Percentiles rank a stretch among this genome's conserved stretches.
Evolutionary conservation across 2,113 vertebrate species (phyloP).

Genomic region (Oxygymnocypris stewartii): DNA sequence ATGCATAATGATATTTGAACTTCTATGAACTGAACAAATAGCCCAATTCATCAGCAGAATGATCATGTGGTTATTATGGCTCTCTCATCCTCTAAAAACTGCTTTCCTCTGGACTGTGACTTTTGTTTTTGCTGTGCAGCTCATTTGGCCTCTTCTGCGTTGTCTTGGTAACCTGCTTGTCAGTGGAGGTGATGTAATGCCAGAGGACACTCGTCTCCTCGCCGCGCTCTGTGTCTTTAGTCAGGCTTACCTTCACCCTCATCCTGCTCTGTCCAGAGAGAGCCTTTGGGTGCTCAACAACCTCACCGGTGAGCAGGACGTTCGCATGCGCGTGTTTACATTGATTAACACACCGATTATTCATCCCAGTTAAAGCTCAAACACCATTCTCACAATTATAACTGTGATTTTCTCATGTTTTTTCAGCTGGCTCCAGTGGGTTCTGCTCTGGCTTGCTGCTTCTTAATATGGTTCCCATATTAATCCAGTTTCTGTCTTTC

Average conservation of each 20-base stretch:
- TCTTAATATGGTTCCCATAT: constrained; percentile 78
- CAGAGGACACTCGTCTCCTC: constrained; percentile 74
- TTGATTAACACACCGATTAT: not conserved
- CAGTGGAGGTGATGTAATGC: constrained; percentile 59
- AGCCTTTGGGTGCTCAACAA: constrained; percentile 93
- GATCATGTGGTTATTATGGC: not conserved
- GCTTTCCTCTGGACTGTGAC: not conserved
- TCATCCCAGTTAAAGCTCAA: not conserved
- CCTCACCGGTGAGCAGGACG: constrained; percentile 82
- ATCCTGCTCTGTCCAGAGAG: constrained; percentile 81
- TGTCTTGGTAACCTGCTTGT: constrained; percentile 87
- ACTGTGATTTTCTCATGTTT: not conserved
- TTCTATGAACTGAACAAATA: not conserved
- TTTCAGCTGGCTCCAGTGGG: constrained; percentile 75
- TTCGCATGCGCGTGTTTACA: not conserved
- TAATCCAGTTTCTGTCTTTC: constrained; percentile 82
- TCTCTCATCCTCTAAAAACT: constrained; percentile 7
- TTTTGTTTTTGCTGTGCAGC: constrained; percentile 65
- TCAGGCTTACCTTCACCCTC: constrained; percentile 75
- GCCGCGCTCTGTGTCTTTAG: constrained; percentile 81
- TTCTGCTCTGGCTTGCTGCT: constrained; percentile 81
- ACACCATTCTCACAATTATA: not conserved
- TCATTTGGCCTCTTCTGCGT: constrained; percentile 87
- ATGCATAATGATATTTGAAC: not conserved
- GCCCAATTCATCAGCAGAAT: not conserved